Base-by-base conservation (phyloP, 2,888 invertebrate species). In the Taphrorychus bicolor region DNA sequence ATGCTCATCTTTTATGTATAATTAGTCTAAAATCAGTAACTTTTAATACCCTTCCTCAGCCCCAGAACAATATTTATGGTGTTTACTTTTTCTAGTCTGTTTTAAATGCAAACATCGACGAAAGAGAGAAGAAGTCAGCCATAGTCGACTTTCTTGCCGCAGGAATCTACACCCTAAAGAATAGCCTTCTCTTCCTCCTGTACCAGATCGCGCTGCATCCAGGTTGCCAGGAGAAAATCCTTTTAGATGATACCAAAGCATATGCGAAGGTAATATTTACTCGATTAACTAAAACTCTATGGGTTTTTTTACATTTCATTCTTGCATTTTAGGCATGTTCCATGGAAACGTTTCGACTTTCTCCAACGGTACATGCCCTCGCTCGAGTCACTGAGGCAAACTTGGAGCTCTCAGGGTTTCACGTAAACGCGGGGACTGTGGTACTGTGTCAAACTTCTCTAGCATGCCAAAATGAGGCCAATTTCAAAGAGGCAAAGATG, bases 101-200 rank as follows among this genome's bases (percentile, higher is more conserved):
- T 66, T 82, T 94, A 51, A 86, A 87, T 42, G 89, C 91, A 51
- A 87, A 87, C 67, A 83, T 94, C 49, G 93, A 94, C 76, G 87
- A 89, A 76, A 84, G 90, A 56, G 94, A 95, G 77, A 93, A 94
- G 81, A 92, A 91, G 77, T 91, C 93, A 0, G 92, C 92, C 0
- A 89, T 94, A 59, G 91, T 94, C 49, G 94, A 95, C 82, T 93
- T 94, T 76, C 90, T 94, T 74, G 91, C 93, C 5, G 93, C 94
- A 32, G 94, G 94, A 52, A 94, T 94, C 77, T 92, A 93, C 80
- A 94, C 94, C 78, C 90, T 94, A 80, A 92, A 93, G 19, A 94
- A 94, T 81, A 93, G 91, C 23, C 80, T 94, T 59, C 87, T 92
- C 3, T 94, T 95, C 76, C 83, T 93, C 14, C 82, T 95, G 59